Conservation (phyloP, 2,113 vertebrate species). For the Sander vitreus region DNA sequence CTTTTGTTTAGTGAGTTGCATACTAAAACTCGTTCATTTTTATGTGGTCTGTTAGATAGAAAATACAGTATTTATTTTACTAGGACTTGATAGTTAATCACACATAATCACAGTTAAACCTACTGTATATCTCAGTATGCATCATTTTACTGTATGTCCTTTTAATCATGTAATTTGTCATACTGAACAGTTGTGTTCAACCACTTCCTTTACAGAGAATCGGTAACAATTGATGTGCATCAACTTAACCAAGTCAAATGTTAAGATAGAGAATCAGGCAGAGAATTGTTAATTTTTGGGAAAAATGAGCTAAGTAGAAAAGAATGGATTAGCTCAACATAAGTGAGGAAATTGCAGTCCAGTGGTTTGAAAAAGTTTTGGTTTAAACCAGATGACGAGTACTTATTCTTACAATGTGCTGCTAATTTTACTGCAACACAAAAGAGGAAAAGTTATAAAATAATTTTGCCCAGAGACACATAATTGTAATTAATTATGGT, state of each 20-base stretch:
- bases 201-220: neutral
- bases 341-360: conserved; percentile 3
- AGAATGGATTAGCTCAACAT: neutral
- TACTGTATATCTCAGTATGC: neutral
- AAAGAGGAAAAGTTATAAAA: neutral
- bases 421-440: conserved; percentile 5
- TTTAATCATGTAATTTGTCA: neutral
- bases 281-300: neutral
- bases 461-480: conserved; percentile 1
- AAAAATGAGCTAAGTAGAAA: conserved; percentile 3
- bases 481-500: neutral
- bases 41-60: too few species aligned
- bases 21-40: too few species aligned
- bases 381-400: conserved; percentile 5
- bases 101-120: neutral
- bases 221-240: neutral
- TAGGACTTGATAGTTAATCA: neutral
- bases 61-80: neutral
- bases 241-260: neutral
- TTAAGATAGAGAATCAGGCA: neutral
- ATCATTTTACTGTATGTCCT: neutral
- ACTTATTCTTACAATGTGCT: neutral
- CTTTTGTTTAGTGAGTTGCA: too few species aligned
- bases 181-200: neutral
- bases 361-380: neutral